Evolutionary conservation across 2,888 invertebrate genomes (phyloP).

Genomic region (Archips xylosteana): DNA sequence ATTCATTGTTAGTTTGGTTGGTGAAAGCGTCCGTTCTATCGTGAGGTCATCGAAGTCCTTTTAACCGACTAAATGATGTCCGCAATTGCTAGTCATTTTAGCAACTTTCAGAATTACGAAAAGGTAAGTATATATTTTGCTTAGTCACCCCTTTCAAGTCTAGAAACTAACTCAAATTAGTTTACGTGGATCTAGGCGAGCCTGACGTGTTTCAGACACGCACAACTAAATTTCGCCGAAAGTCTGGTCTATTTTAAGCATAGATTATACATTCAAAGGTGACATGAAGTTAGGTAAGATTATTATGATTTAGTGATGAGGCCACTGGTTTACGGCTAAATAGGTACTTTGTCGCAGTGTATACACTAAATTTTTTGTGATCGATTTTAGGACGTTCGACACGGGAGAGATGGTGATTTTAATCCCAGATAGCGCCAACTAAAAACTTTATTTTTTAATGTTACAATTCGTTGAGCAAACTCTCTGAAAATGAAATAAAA

Average conservation of each 20-base stretch:
- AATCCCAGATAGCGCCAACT: no score
- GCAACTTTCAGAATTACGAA: slow-evolving; percentile 5
- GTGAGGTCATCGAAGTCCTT: slow-evolving; percentile 24
- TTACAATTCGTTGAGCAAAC: no score
- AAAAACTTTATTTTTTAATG: no score
- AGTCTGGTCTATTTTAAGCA: not conserved
- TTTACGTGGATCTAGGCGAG: not conserved
- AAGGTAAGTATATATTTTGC: not conserved
- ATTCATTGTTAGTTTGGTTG: slow-evolving; percentile 27
- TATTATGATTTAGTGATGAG: not conserved
- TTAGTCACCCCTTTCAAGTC: not conserved
- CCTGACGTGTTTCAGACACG: not conserved
- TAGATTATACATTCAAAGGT: not conserved
- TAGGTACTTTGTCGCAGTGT: not conserved
- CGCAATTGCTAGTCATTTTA: not conserved
- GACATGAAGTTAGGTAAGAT: not conserved
- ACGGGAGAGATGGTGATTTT: no score
- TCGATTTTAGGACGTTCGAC: no score
- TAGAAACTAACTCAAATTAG: slow-evolving; percentile 2
- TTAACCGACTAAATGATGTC: not conserved
- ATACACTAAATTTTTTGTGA: no score
- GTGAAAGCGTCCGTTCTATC: slow-evolving; percentile 30
- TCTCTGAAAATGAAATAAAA: no score
- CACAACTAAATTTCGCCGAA: not conserved
- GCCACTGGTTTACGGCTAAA: not conserved